A percentile compares a stretch with the other conserved stretches of the same genome.
phyloP scores from a whole-genome alignment of 1,140 invertebrate genomes.

The Tetramorium alpestre region DNA sequence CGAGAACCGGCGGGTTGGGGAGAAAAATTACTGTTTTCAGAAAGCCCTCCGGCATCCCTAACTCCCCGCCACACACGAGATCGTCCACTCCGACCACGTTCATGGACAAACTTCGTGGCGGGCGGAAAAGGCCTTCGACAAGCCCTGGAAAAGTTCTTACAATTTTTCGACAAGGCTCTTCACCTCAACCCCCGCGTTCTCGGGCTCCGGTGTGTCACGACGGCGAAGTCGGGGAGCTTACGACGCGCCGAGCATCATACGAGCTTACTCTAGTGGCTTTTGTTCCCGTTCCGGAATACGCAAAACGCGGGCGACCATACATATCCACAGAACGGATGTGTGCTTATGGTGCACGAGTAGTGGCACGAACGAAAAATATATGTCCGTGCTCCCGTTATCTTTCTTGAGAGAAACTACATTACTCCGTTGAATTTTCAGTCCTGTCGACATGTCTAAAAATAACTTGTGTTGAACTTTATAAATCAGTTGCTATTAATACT shows the following conservation, averaged over 20 bases:
- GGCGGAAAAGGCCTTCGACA: conserved; percentile 62
- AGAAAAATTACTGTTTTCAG: conserved; percentile 71
- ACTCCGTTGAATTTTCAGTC: conserved; percentile 9
- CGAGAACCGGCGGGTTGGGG: conserved; percentile 10
- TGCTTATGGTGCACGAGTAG: background rate
- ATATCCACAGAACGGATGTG: background rate
- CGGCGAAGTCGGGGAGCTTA: conserved; percentile 40
- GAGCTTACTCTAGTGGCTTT: conserved; percentile 34
- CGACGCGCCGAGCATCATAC: conserved; percentile 27
- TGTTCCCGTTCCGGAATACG: conserved; percentile 53
- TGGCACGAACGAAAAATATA: background rate
- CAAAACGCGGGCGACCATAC: conserved; percentile 11
- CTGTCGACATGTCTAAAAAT: background rate
- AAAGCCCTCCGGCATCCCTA: conserved; percentile 21
- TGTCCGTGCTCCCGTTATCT: background rate
- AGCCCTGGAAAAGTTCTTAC: conserved; percentile 72
- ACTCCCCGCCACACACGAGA: background rate
- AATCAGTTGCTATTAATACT: background rate
- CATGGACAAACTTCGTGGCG: conserved; percentile 52
- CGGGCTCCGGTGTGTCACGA: background rate
- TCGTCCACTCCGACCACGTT: conserved; percentile 33
- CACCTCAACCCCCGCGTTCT: background rate
- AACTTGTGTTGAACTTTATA: background rate
- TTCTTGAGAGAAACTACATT: background rate
- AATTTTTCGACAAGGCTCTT: conserved; percentile 71